Percentiles rank a stretch among this genome's conserved stretches.
Conservation (phyloP, 1,140 invertebrate genomes). For the Brachionus asplanchnoidis region DNA sequence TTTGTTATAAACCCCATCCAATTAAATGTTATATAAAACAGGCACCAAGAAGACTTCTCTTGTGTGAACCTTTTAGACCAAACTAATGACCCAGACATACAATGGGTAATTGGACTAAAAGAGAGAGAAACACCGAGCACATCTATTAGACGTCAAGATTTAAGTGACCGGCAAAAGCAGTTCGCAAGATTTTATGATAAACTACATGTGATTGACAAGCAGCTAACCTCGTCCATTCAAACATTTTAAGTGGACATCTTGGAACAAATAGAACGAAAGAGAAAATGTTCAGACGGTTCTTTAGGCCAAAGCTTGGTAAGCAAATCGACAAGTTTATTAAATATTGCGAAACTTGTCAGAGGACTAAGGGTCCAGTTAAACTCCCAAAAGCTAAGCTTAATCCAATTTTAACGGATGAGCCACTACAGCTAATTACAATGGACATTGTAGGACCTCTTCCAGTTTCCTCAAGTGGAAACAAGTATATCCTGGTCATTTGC, state of each 20-base stretch:
- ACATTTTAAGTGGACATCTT: background rate
- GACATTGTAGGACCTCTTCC: conserved; percentile 45
- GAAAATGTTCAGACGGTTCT: background rate
- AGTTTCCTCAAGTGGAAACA: conserved; percentile 44
- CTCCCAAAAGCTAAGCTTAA: background rate
- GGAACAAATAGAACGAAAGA: background rate
- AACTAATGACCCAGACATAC: background rate
- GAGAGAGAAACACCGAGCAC: background rate
- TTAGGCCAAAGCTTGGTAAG: background rate
- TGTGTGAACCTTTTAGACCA: background rate
- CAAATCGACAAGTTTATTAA: background rate
- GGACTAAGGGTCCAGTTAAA: background rate
- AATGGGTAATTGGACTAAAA: background rate
- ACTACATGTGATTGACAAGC: background rate
- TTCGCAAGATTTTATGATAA: background rate
- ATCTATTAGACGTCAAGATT: background rate
- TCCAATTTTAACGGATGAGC: background rate
- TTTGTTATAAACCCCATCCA: background rate
- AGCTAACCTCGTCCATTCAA: background rate
- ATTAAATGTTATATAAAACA: background rate
- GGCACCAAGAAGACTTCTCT: background rate
- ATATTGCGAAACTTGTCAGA: background rate
- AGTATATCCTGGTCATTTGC: conserved; percentile 51
- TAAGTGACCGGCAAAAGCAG: background rate
- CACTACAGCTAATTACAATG: conserved; percentile 23